Evolutionary conservation across 2,113 vertebrate species (phyloP).

Genomic region (Grantiella picta): DNA sequence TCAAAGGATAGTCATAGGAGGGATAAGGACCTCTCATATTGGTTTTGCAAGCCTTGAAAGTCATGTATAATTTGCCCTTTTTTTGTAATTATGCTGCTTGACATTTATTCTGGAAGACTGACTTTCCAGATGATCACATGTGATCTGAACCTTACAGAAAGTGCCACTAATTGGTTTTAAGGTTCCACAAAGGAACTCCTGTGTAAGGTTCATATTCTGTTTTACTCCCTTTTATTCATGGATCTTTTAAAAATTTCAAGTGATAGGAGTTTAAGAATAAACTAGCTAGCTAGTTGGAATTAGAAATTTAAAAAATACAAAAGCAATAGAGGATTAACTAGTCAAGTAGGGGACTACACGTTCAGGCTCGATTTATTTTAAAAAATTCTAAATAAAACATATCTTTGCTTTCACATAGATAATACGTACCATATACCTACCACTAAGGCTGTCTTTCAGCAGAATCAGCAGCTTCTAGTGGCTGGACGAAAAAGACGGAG

Average conservation of each 20-base stretch:
- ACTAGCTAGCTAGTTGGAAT: background rate
- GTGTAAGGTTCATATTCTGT: background rate
- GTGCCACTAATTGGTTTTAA: background rate
- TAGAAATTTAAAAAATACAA: background rate
- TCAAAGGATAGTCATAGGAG: background rate
- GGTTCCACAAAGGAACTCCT: background rate
- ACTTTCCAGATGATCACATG: background rate
- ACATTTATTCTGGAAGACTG: background rate
- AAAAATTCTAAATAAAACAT: background rate
- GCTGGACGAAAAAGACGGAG: background rate
- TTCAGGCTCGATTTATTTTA: background rate
- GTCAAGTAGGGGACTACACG: background rate
- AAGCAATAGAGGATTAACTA: background rate
- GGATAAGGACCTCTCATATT: background rate
- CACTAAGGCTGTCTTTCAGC: background rate
- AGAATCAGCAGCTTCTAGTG: background rate
- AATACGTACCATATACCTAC: background rate
- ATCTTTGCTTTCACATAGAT: background rate
- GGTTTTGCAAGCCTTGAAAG: conserved; percentile 11
- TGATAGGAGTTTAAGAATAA: background rate
- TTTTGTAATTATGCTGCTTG: background rate
- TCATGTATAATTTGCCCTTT: background rate
- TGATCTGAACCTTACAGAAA: background rate
- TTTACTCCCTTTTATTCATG: background rate
- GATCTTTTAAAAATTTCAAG: background rate